Conservation (phyloP, 2,888 invertebrate species). For the Xylota segnis region DNA sequence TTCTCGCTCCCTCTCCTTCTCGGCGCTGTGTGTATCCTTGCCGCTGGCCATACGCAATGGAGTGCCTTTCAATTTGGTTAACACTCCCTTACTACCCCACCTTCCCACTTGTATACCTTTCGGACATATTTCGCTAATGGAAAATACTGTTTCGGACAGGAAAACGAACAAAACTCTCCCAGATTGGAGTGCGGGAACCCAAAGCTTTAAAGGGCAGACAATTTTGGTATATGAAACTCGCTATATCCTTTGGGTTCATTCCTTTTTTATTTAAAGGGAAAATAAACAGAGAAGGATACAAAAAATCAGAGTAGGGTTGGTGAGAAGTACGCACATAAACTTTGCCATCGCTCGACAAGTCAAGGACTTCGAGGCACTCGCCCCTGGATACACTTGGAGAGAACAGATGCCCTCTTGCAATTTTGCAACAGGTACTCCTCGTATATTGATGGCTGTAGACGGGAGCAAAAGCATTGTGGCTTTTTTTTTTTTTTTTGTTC, state of each 20-base stretch:
- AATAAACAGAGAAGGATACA: background rate
- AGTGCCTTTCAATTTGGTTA: constrained; percentile 58
- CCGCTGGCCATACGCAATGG: constrained; percentile 56
- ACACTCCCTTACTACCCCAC: background rate
- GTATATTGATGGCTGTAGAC: background rate
- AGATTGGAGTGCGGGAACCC: constrained; percentile 14
- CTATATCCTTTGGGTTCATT: background rate
- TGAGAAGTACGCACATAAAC: constrained; percentile 5
- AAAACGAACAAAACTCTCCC: background rate
- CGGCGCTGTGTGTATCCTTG: constrained; percentile 20
- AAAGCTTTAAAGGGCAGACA: constrained; percentile 40
- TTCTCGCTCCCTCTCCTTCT: background rate
- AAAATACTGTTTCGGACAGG: constrained; percentile 56
- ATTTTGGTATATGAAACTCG: background rate
- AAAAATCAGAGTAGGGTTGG: background rate
- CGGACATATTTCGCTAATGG: constrained; percentile 55
- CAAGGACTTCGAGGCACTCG: constrained; percentile 53
- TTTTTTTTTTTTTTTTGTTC: no score
- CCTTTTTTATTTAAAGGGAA: constrained; percentile 18
- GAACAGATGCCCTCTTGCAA: constrained; percentile 61
- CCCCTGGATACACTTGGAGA: constrained; percentile 16
- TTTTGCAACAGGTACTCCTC: constrained; percentile 74
- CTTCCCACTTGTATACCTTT: constrained; percentile 6
- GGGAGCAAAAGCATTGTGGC: background rate
- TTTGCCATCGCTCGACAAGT: constrained; percentile 37